Conservation (phyloP, 2,113 vertebrate species). For the Mormyrus lacerda region DNA sequence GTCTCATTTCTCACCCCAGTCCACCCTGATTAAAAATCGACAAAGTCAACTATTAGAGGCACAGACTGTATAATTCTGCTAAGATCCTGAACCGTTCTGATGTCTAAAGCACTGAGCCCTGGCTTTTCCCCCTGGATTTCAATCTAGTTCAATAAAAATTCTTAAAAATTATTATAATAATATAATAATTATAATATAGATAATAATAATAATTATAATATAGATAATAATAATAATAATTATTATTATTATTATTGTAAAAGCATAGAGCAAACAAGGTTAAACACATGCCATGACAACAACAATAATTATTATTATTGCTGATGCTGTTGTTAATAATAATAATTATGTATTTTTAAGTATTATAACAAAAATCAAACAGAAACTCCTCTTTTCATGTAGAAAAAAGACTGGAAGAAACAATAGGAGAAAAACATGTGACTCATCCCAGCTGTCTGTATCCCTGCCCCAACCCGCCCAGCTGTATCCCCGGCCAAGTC, state of each 20-base stretch:
- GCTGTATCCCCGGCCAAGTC: too few species aligned
- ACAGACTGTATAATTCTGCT: background rate
- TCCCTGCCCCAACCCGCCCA: background rate
- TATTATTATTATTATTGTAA: too few species aligned
- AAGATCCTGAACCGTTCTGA: background rate
- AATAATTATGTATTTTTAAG: conserved; percentile 29
- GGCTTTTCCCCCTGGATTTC: background rate
- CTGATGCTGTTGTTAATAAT: background rate
- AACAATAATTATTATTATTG: background rate
- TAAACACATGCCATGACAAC: background rate
- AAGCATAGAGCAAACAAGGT: too few species aligned
- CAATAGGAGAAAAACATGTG: background rate
- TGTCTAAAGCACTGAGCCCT: background rate
- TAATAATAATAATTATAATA: background rate
- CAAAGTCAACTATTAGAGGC: background rate
- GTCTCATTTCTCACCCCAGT: background rate
- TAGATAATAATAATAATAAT: background rate
- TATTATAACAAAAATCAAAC: conserved; percentile 43
- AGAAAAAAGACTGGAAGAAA: background rate
- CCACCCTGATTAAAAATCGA: background rate
- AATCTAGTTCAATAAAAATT: background rate
- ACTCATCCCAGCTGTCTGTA: background rate
- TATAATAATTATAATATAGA: background rate
- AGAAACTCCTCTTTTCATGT: background rate
- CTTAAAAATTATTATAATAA: background rate